Evolutionary conservation across 1,140 invertebrate species (phyloP).

Genomic region (Drosophila seguyi): DNA sequence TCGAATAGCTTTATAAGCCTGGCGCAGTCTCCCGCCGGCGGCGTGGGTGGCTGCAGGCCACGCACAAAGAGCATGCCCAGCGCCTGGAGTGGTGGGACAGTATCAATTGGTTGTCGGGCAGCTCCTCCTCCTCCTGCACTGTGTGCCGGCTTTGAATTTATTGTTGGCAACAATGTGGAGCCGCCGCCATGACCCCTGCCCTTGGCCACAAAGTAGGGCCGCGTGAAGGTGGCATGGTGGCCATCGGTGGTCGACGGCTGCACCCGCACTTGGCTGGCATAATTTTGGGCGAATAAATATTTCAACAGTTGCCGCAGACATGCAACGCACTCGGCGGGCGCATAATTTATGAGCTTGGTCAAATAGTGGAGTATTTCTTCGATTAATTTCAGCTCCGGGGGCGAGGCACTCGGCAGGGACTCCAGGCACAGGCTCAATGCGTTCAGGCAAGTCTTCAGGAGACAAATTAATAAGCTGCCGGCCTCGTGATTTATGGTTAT

Average conservation of each 20-base stretch:
- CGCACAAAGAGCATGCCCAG: constrained; percentile 73
- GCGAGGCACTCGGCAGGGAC: constrained; percentile 34
- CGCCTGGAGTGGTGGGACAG: constrained; percentile 43
- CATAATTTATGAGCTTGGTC: constrained; percentile 89
- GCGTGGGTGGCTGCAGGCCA: constrained; percentile 61
- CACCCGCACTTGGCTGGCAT: constrained; percentile 85
- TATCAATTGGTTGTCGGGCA: constrained; percentile 54
- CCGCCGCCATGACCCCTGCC: constrained; percentile 42
- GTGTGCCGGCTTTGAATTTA: constrained; percentile 51
- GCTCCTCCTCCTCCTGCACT: constrained; percentile 15
- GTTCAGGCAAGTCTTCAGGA: constrained; percentile 86
- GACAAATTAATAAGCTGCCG: constrained; percentile 88
- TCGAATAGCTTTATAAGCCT: constrained; percentile 92
- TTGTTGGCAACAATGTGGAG: constrained; percentile 56
- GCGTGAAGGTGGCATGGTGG: constrained; percentile 67
- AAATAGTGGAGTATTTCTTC: constrained; percentile 93
- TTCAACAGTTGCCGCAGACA: constrained; percentile 93
- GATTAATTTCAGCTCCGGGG: constrained; percentile 85
- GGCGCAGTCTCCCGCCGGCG: constrained; percentile 64
- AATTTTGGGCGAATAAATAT: constrained; percentile 92
- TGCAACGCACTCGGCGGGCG: constrained; percentile 89
- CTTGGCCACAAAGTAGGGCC: constrained; percentile 75
- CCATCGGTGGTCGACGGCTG: constrained; percentile 47
- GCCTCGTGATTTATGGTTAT: constrained; percentile 89
- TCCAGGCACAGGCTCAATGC: constrained; percentile 76